Evolutionary conservation across 1,140 invertebrate species (phyloP).

Genomic region (Lutraria rhynchaena): DNA sequence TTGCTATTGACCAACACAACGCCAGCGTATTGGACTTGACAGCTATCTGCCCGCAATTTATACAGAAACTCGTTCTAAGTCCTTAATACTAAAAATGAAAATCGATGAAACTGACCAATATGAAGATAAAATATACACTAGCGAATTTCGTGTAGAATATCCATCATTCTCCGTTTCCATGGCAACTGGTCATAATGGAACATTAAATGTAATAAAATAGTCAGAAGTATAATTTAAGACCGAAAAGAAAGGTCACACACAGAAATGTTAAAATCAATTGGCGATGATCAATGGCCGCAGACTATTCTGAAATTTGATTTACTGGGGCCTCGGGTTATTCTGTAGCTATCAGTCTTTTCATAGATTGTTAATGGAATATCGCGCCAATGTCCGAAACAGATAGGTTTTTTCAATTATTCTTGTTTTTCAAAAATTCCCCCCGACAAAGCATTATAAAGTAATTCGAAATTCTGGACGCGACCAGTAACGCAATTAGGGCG

Average conservation of each 20-base stretch:
- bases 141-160: constrained; percentile 55
- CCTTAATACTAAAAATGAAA: constrained; percentile 52
- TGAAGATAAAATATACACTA: constrained; percentile 59
- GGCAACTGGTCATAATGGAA: constrained; percentile 59
- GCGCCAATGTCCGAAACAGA: not conserved
- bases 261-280: constrained; percentile 58
- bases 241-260: constrained; percentile 52
- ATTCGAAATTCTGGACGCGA: constrained; percentile 52
- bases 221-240: constrained; percentile 60
- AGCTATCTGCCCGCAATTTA: constrained; percentile 28
- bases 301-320: constrained; percentile 56
- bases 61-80: constrained; percentile 27
- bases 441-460: constrained; percentile 56
- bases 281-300: constrained; percentile 24
- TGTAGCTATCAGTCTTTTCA: not conserved
- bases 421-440: constrained; percentile 57
- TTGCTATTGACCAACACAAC: constrained; percentile 5
- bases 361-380: constrained; percentile 36
- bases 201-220: constrained; percentile 63
- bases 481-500: constrained; percentile 42
- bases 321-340: constrained; percentile 31
- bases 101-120: constrained; percentile 59
- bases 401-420: constrained; percentile 60
- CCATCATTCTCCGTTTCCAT: constrained; percentile 57
- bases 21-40: constrained; percentile 30